These are phyloP conservation scores for Epiblema foenella DNA, from an alignment of 2,888 invertebrate species.

Conservation along the genomic window DNA sequence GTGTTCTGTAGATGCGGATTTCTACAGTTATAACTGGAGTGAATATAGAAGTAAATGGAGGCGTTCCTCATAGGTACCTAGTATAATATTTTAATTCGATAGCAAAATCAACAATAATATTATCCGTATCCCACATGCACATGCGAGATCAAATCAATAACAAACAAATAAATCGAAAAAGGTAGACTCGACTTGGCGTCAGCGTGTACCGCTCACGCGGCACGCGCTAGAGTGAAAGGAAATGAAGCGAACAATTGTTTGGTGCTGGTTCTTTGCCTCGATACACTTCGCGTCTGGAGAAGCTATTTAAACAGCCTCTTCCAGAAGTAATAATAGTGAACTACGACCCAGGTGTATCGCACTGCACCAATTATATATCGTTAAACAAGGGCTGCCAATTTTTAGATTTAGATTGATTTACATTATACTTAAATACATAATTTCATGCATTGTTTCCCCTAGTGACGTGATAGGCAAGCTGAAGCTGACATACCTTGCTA, in stretches of 20 bases:
- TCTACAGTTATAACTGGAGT: no score
- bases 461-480: not conserved
- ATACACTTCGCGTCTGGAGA: constrained; percentile 14
- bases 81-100: no score
- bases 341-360: not conserved
- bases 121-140: no score
- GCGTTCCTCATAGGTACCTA: no score
- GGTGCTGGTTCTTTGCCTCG: constrained; percentile 15
- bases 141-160: no score
- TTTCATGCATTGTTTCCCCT: not conserved
- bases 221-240: constrained; percentile 16
- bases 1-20: no score
- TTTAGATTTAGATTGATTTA: not conserved
- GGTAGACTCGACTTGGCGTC: not conserved
- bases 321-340: not conserved
- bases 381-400: not conserved
- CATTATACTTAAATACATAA: not conserved
- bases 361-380: constrained; percentile 2
- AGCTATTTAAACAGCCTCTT: constrained; percentile 15
- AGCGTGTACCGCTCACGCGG: not conserved
- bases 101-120: no score
- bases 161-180: not conserved
- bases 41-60: no score
- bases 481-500: not conserved
- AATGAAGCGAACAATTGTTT: constrained; percentile 34